Base-by-base conservation (phyloP, 2,888 invertebrate genomes). In the Odontocolon sp. region DNA sequence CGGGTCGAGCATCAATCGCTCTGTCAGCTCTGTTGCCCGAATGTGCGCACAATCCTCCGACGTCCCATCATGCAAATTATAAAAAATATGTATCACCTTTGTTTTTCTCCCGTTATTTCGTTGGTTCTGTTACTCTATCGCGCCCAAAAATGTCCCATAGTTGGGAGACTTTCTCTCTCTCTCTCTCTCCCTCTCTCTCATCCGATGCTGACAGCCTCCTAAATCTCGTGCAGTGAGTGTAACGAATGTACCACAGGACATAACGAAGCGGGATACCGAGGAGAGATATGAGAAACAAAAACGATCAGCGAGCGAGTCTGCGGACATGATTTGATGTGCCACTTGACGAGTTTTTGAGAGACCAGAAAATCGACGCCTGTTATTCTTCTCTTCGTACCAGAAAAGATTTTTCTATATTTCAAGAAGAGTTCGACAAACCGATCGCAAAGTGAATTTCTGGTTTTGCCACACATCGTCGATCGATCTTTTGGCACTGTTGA, bases 51-150 rank as follows among this genome's bases (percentile, higher is more conserved):
- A 45, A 4, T 36, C 71, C 4, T n/a, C 56, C 63, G 42, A 76
- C 54, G 42, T 63, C 42, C 64, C 68, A 47, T 63, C 70, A 68
- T 76, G 71, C 64, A 78, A 72, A 76, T 78, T 78, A 78, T 78
- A 71, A 71, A 78, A 78, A 78, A 78, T 78, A 75, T 71, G 75
- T 66, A 66, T 75, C 69, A 75, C 75, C 75, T 75, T 70, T 75
- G 70, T 74, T 75, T 78, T 67, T 40, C 57, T 63, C 28, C 56
- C 64, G 47, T 67, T 63, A 16, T 61, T 66, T 70, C 67, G 18
- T 9, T 23, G 28, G 14, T 8, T 36, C 28, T 50, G 36, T 18
- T 28, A n/a, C 42, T 14, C 59, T 5, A 4, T 18, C n/a, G 11
- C 14, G 5, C 18, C 33, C n/a, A 42, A 28, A 18, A 3, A 2